A percentile compares a stretch with the other conserved stretches of the same genome.
Conservation (phyloP, 2,888 invertebrate genomes). For the Pelosia muscerda region DNA sequence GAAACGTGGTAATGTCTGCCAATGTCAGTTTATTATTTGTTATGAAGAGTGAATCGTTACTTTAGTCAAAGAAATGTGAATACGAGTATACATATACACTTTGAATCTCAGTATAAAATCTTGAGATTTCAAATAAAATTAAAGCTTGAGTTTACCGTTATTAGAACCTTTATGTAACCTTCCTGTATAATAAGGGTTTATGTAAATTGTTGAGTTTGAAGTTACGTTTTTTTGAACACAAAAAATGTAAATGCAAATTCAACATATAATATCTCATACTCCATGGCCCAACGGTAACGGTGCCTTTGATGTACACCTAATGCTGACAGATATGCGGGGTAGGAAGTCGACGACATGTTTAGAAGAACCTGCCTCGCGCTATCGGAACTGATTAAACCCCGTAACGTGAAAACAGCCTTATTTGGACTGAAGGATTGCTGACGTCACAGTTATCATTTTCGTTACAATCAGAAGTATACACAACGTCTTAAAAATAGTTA, state of each 20-base stretch:
- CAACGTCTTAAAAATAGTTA: too few relatives aligned
- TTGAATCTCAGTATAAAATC: conserved; percentile 15
- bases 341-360: conserved; percentile 56
- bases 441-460: background rate
- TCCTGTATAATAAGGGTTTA: background rate
- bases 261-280: background rate
- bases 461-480: background rate
- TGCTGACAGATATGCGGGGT: conserved; percentile 61
- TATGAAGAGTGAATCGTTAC: conserved; percentile 33
- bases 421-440: conserved; percentile 16
- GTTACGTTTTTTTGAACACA: background rate
- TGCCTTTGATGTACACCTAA: conserved; percentile 65
- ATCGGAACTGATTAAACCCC: conserved; percentile 46
- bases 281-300: conserved; percentile 60
- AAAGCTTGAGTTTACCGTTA: background rate
- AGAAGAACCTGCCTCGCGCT: conserved; percentile 39
- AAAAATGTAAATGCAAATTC: background rate
- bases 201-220: background rate
- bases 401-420: conserved; percentile 38
- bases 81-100: conserved; percentile 14
- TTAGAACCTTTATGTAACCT: background rate
- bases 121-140: background rate
- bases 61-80: conserved; percentile 27
- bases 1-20: conserved; percentile 47
- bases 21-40: conserved; percentile 34